Percentiles rank a stretch among this genome's conserved stretches.
Conservation (phyloP, 2,113 vertebrate genomes). For the Tupaia tana region DNA sequence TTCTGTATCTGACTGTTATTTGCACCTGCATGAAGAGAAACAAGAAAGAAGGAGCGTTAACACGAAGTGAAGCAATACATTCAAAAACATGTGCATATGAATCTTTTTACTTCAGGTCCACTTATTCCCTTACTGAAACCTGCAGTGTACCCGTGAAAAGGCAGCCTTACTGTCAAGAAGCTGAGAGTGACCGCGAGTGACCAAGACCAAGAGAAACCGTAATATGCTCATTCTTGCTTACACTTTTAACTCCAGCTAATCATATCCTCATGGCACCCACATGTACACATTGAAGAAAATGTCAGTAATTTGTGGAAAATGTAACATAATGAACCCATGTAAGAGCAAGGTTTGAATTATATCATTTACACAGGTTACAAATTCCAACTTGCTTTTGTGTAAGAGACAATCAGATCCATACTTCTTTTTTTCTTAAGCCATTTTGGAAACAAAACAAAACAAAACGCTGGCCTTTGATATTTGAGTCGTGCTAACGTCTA, state of each 20-base stretch:
- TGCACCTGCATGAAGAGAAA: too few relatives aligned
- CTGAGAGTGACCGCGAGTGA: neutral
- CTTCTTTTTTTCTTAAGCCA: conserved; percentile 12
- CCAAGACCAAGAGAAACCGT: neutral
- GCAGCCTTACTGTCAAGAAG: neutral
- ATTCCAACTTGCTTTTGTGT: conserved; percentile 71
- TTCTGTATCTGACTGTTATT: too few relatives aligned
- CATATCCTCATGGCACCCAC: conserved; percentile 61
- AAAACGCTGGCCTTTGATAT: conserved; percentile 49
- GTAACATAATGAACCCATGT: conserved; percentile 74
- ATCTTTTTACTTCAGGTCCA: neutral
- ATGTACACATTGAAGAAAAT: conserved; percentile 74
- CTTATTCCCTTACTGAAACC: neutral
- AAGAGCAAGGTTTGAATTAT: conserved; percentile 79
- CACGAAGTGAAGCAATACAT: neutral
- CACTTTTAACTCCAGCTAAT: conserved; percentile 72
- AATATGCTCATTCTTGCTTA: conserved; percentile 58
- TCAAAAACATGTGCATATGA: too few relatives aligned
- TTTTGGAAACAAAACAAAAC: neutral
- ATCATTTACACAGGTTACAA: conserved; percentile 76
- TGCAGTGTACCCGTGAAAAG: neutral
- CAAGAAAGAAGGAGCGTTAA: fast-evolving
- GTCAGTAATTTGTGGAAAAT: conserved; percentile 83
- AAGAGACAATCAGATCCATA: conserved; percentile 67
- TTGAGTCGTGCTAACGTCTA: neutral